Evolutionary conservation across 2,888 invertebrate species (phyloP).

Genomic region (Malthinus seriepunctatus): DNA sequence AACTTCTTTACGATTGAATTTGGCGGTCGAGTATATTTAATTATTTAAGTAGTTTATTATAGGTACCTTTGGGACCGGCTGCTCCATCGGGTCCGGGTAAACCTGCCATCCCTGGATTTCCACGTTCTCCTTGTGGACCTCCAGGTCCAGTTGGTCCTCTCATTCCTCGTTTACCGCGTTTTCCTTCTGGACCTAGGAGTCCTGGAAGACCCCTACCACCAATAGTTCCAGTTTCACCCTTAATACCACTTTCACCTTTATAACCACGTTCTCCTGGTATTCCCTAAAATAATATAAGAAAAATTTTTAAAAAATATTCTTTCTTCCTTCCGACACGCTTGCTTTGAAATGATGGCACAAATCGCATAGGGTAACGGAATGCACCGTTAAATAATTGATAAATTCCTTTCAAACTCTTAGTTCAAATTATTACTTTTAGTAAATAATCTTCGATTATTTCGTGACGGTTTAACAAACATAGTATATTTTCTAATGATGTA

Average conservation of each 20-base stretch:
- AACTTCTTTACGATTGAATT: neutral
- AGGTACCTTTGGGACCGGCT: constrained; percentile 69
- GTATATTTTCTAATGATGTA: no score
- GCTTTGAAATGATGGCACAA: no score
- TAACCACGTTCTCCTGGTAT: constrained; percentile 76
- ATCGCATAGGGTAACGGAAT: no score
- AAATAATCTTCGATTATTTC: no score
- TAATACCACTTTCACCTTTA: constrained; percentile 77
- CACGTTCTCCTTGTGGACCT: constrained; percentile 78
- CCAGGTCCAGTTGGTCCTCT: constrained; percentile 73
- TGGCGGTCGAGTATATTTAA: neutral
- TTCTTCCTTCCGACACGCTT: no score
- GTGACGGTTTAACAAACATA: no score
- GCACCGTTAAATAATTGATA: no score
- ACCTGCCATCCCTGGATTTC: constrained; percentile 66
- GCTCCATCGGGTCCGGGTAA: constrained; percentile 79
- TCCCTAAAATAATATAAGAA: constrained; percentile 59
- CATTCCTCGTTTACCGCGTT: constrained; percentile 79
- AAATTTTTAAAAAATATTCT: neutral
- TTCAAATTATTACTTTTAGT: no score
- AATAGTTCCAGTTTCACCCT: constrained; percentile 73
- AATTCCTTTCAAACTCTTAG: no score
- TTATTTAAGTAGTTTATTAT: neutral
- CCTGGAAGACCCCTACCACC: constrained; percentile 81
- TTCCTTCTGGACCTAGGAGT: constrained; percentile 74